These are phyloP conservation scores for Petrocephalus zakoni DNA, from an alignment of 2,113 vertebrate genomes.

Conservation along the genomic window DNA sequence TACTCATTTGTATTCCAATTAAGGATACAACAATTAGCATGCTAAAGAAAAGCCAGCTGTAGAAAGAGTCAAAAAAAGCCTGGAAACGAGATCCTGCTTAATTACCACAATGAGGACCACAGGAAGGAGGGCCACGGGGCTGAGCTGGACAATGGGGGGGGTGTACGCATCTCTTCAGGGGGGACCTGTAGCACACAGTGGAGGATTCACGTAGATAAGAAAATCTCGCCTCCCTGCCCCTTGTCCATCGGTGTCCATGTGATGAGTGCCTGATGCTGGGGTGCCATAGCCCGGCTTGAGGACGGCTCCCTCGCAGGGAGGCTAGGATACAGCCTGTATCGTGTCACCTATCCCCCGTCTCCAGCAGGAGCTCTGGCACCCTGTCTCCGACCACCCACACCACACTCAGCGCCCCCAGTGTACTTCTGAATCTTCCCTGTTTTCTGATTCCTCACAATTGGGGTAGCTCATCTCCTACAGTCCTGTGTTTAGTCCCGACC, in stretches of 20 bases:
- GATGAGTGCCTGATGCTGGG: not conserved
- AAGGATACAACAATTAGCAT: slow-evolving; percentile 16
- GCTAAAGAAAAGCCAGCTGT: slow-evolving; percentile 8
- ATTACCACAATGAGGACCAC: not conserved
- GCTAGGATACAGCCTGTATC: not conserved
- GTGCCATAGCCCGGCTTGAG: not conserved
- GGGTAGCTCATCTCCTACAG: not conserved
- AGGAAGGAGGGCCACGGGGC: not conserved
- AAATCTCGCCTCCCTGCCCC: not conserved
- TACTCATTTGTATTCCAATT: slow-evolving; percentile 22
- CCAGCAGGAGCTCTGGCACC: not conserved
- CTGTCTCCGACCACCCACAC: not conserved
- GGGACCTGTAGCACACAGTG: not conserved
- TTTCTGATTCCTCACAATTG: not conserved
- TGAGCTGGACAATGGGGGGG: not conserved
- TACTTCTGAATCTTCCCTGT: slow-evolving; percentile 1
- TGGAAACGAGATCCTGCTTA: not conserved
- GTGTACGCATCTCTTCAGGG: not conserved
- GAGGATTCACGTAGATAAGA: not conserved
- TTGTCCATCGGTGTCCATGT: not conserved
- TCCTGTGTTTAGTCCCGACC: not conserved
- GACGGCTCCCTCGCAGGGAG: not conserved
- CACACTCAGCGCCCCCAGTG: not conserved
- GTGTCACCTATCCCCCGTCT: not conserved
- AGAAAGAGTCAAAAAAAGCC: not conserved